A percentile compares a stretch with the other conserved stretches of the same genome.
Conservation (phyloP, 35 echinoderm and acorn worm genomes). For the Apostichopus parvimensis region DNA sequence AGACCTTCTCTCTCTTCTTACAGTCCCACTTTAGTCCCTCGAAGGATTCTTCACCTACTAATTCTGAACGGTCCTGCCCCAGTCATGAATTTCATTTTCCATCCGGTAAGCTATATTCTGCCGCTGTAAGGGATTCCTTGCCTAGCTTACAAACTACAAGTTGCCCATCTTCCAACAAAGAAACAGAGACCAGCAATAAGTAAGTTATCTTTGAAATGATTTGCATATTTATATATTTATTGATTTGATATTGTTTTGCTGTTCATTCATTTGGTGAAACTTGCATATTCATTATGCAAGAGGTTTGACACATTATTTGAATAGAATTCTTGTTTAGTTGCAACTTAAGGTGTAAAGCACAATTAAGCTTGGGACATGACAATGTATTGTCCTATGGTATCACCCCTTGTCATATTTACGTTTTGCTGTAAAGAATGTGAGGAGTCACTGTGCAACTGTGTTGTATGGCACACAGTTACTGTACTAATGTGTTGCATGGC, state of each 20-base stretch:
- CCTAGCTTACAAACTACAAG: slow-evolving; percentile 36
- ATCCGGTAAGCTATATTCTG: slow-evolving; percentile 56
- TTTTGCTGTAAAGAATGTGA: no score
- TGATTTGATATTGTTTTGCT: no score
- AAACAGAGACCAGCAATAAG: neutral
- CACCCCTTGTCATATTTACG: no score
- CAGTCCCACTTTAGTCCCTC: neutral
- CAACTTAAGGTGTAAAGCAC: no score
- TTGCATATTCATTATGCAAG: no score
- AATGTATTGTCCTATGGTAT: no score
- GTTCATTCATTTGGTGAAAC: no score
- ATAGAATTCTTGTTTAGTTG: neutral
- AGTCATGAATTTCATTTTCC: slow-evolving; percentile 82
- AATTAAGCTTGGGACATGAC: no score
- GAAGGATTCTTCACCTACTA: neutral
- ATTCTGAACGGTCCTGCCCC: slow-evolving; percentile 63
- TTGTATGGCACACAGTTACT: no score
- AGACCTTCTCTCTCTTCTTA: neutral
- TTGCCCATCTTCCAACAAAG: slow-evolving; percentile 44
- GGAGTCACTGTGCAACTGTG: no score
- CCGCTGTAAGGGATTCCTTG: slow-evolving; percentile 71
- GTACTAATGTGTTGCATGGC: no score
- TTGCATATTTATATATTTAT: no score
- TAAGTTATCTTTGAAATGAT: neutral
- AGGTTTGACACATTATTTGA: neutral